These are phyloP conservation scores for Zoanthus sociatus DNA, from an alignment of 92 coral and sea anemone species.

Conservation along the genomic window DNA sequence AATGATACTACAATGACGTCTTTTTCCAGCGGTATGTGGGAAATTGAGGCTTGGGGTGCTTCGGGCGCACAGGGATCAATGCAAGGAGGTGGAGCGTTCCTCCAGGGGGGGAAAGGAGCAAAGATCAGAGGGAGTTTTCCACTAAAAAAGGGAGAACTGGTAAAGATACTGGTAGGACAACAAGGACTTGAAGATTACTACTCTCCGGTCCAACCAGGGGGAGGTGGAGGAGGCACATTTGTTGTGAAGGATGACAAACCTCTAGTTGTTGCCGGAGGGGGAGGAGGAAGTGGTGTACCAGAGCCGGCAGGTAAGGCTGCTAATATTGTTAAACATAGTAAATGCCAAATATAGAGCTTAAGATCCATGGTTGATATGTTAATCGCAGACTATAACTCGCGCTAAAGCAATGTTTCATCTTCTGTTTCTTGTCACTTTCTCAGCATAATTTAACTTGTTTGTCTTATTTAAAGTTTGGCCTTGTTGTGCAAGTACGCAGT, in stretches of 20 bases:
- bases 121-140: conserved; percentile 83
- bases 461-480: no score
- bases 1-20: not conserved
- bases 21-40: conserved; percentile 80
- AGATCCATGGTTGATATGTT: not conserved
- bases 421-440: no score
- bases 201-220: conserved; percentile 83
- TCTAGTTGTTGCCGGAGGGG: conserved; percentile 91
- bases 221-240: conserved; percentile 98
- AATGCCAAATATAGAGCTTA: not conserved
- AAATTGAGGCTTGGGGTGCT: conserved; percentile 94
- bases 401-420: no score
- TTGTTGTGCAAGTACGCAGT: no score
- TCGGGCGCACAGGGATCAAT: conserved; percentile 93
- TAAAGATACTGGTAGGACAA: conserved; percentile 91
- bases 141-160: conserved; percentile 75
- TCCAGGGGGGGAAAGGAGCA: conserved; percentile 87
- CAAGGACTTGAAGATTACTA: conserved; percentile 81
- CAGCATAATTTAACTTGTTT: no score
- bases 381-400: no score
- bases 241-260: conserved; percentile 78
- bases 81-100: conserved; percentile 76
- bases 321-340: not conserved
- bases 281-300: conserved; percentile 99
- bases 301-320: conserved; percentile 64